Evolutionary conservation across 2,888 invertebrate genomes (phyloP), one percentile per base, ranked within the genome.

Genomic region (Idaea biselata): DNA sequence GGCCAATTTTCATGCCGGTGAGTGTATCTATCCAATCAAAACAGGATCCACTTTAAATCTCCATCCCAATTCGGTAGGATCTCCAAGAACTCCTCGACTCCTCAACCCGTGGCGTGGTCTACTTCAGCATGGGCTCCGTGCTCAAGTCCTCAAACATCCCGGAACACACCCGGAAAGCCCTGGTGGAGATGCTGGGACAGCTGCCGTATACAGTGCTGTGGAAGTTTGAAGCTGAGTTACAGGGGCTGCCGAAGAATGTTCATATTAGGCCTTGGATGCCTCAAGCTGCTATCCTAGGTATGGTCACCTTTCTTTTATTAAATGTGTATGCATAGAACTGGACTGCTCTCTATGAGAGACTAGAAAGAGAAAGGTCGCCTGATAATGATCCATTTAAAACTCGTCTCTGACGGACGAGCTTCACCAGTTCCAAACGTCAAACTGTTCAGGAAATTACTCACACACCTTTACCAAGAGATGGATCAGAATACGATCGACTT

Each of bases 261-360:
- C 87, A 90, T 61, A 75, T 92, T 1, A 76, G 82, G 18, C 73
- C 87, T 0, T 94, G 94, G 94, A 77, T 93, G 73, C 93, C 94
- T 0, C 94, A 94, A 68, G 76, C 89, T 16, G 91, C 93, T 68
- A 82, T 94, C 53, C 76, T 94, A 11, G 89, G 94, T 93, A 68
- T 68, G 73, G n/a, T 44, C 0, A 44, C 44, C 5, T 25, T 3
- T 25, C 25, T 25, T 25, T 25, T 25, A 25, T 25, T 25, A 25
- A 25, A 1, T 25, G 25, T 25, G 25, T 25, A 25, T 3, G 25
- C 5, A 25, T 25, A n/a, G n/a, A n/a, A n/a, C n/a, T n/a, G n/a
- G n/a, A n/a, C n/a, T n/a, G n/a, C n/a, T n/a, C n/a, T n/a, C n/a
- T n/a, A n/a, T n/a, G n/a, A n/a, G n/a, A n/a, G n/a, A n/a, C n/a